phyloP scores from a whole-genome alignment of 2,888 invertebrate species.

The Epiblema foenella region DNA sequence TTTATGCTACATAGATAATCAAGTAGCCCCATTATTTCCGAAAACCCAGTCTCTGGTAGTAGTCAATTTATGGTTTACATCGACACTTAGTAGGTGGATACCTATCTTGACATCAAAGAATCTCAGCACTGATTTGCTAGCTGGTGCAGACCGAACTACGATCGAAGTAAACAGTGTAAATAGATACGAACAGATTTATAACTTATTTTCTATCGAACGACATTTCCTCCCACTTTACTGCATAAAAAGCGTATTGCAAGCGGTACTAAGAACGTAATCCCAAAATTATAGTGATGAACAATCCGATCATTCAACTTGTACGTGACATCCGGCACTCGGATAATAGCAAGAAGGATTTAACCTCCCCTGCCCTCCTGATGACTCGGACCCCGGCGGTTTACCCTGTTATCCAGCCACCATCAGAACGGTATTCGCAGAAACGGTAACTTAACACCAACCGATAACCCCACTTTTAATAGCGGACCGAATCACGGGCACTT shows the following conservation, averaged over 20 bases:
- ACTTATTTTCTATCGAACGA: background rate
- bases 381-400: constrained; percentile 55
- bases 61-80: background rate
- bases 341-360: constrained; percentile 59
- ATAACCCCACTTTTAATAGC: constrained; percentile 56
- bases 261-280: constrained; percentile 47
- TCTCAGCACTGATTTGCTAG: background rate
- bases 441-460: constrained; percentile 56
- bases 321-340: constrained; percentile 75
- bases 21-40: too few species aligned
- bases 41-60: too few species aligned
- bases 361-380: constrained; percentile 61
- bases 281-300: constrained; percentile 62
- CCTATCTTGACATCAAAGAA: too few species aligned
- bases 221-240: background rate
- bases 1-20: too few species aligned
- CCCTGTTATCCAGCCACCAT: constrained; percentile 64
- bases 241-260: constrained; percentile 47
- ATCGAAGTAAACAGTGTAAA: background rate
- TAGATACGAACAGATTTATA: background rate
- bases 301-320: constrained; percentile 75
- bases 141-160: background rate
- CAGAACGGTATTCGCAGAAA: constrained; percentile 64
- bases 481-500: constrained; percentile 53
- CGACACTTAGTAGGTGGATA: background rate